A percentile compares a stretch with the other conserved stretches of the same genome.
Evolutionary conservation across 2,113 vertebrate genomes (phyloP).

Genomic region (Delphinus delphis): DNA sequence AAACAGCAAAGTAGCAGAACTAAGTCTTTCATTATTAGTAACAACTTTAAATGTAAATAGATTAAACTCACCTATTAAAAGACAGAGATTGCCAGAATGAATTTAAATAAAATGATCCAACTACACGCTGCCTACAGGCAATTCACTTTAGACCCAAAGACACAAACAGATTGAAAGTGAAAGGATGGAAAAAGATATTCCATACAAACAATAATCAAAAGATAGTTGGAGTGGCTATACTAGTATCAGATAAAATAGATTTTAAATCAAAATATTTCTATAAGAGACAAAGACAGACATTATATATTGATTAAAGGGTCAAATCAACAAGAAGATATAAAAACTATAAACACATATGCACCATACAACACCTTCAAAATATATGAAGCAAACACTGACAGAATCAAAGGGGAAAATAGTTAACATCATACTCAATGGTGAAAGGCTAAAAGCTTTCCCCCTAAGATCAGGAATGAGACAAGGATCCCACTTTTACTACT

Average conservation of each 20-base stretch:
- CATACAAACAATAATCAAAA: background rate
- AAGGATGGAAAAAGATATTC: background rate
- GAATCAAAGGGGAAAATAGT: background rate
- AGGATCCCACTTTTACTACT: background rate
- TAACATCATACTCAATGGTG: background rate
- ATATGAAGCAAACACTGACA: background rate
- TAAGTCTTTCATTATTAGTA: background rate
- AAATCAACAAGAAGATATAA: background rate
- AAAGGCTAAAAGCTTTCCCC: background rate
- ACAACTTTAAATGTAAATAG: slow-evolving; percentile 6
- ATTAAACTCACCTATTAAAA: background rate
- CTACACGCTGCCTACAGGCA: background rate
- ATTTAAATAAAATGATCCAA: background rate
- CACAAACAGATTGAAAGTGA: background rate
- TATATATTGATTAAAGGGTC: background rate
- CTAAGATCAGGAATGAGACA: background rate
- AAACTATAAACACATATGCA: background rate
- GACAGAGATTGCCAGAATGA: background rate
- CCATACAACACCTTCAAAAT: background rate
- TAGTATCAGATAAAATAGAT: background rate
- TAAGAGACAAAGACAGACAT: background rate
- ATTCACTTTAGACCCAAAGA: background rate
- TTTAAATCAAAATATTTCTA: background rate
- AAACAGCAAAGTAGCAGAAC: background rate
- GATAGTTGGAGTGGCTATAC: background rate